phyloP scores from a whole-genome alignment of 1,140 invertebrate species.

The Heliconius himera region DNA sequence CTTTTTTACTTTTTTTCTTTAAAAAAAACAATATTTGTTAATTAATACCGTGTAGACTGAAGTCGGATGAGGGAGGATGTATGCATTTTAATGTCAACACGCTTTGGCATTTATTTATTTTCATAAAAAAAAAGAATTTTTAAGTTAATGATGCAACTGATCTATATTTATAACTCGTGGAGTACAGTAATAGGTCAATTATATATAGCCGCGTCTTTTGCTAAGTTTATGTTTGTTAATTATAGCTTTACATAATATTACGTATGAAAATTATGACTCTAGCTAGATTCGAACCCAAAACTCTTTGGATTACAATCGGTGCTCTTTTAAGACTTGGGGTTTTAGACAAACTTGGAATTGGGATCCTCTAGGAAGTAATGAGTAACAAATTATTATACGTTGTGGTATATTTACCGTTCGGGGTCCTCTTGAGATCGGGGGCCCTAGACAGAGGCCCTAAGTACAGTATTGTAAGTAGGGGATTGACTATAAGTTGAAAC shows the following conservation, averaged over 20 bases:
- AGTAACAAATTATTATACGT: too few species aligned
- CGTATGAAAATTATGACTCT: too few species aligned
- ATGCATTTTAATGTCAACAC: neutral
- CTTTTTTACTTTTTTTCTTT: too few species aligned
- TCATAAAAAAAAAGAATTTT: neutral
- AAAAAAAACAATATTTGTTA: neutral
- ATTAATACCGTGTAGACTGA: neutral
- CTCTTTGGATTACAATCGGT: too few species aligned
- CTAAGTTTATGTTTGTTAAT: too few species aligned
- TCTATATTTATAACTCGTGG: neutral
- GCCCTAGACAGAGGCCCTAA: neutral
- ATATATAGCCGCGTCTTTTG: too few species aligned
- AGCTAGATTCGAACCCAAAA: too few species aligned
- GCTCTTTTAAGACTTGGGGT: too few species aligned
- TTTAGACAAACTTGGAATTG: too few species aligned
- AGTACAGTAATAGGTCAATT: too few species aligned
- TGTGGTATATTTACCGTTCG: neutral
- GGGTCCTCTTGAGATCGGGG: neutral
- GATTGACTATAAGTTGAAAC: neutral
- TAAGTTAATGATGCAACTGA: neutral
- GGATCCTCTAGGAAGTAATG: too few species aligned
- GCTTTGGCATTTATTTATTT: neutral
- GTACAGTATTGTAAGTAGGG: neutral
- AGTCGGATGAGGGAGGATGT: neutral
- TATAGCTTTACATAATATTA: too few species aligned